Base-by-base conservation (phyloP, 2,888 invertebrate species). In the Cylloceria caligata region DNA sequence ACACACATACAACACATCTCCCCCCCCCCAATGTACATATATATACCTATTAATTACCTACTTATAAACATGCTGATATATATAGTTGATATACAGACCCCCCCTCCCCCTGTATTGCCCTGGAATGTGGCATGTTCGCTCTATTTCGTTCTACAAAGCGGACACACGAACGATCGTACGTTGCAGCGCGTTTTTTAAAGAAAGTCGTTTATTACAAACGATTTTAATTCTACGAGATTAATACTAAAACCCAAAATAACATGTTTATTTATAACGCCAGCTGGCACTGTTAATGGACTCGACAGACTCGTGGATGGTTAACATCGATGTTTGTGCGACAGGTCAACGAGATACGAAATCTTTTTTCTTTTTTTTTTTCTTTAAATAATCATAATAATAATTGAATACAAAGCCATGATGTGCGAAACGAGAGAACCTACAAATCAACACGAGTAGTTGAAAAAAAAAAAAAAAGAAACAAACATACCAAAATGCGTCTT, bases 161-260 rank as follows among this genome's bases (percentile, higher is more conserved):
- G 27, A 27, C 64, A 47, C 69, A 69, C 36, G 39, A 68, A 62
- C 21, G 62, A 34, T 55, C 76, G 68, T 67, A 69, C 74, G 80
- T 80, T 76, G 71, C 21, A 21, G 60, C 65, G 65, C 16, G 42
- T 74, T 72, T 49, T 49, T 64, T 49, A 67, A 65, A 52, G 42
- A 39, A 55, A 47, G 57, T 77, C 69, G 67, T 74, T 60, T n/a
- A n/a, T 52, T 49, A 52, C 36, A 13, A 30, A 71, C 65, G 52
- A 57, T 80, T 67, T 78, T 49, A 19, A 6, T 57, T n/a, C n/a
- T 34, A 55, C 76, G 69, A 73, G 73, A 71, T 80, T 89, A 88
- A 90, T 90, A 89, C 90, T 90, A 90, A 90, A 91, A 89, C 89
- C 91, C 90, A 91, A 91, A 91, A 90, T 90, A 88, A 57, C 36